These are phyloP conservation scores for Hylomyscus alleni DNA, from an alignment of 2,797 vertebrate genomes.

Conservation along the genomic window DNA sequence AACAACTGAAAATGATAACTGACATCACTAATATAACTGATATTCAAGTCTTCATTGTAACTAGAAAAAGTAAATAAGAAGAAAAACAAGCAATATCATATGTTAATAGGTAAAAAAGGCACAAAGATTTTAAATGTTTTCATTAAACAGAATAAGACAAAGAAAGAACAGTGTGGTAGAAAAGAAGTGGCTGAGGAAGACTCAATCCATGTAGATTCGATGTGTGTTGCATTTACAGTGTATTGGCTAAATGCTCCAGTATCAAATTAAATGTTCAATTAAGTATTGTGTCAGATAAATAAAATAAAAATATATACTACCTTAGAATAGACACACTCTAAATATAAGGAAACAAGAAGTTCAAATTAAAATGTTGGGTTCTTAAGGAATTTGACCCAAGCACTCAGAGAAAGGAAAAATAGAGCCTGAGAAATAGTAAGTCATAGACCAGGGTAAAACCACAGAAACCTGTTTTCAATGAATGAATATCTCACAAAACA, in stretches of 20 bases:
- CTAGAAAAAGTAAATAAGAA: neutral
- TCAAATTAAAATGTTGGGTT: neutral
- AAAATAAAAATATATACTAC: neutral
- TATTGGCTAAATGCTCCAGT: neutral
- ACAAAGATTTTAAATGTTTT: conserved; percentile 6
- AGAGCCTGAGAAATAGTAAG: neutral
- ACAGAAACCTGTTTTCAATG: neutral
- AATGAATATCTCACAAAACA: neutral
- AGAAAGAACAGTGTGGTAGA: neutral
- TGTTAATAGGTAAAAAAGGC: neutral
- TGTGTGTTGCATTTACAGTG: neutral
- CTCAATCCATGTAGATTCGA: neutral
- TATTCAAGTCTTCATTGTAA: neutral
- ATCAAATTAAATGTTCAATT: neutral
- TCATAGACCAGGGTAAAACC: neutral
- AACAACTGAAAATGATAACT: conserved; percentile 37
- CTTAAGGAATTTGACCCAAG: neutral
- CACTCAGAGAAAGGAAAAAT: neutral
- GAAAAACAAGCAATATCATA: neutral
- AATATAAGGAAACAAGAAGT: neutral
- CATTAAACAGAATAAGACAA: neutral
- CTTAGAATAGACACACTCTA: neutral
- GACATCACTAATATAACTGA: neutral
- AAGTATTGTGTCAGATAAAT: neutral
- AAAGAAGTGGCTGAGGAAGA: neutral